phyloP scores from a whole-genome alignment of 1,140 invertebrate genomes.

The Venturia canescens region DNA sequence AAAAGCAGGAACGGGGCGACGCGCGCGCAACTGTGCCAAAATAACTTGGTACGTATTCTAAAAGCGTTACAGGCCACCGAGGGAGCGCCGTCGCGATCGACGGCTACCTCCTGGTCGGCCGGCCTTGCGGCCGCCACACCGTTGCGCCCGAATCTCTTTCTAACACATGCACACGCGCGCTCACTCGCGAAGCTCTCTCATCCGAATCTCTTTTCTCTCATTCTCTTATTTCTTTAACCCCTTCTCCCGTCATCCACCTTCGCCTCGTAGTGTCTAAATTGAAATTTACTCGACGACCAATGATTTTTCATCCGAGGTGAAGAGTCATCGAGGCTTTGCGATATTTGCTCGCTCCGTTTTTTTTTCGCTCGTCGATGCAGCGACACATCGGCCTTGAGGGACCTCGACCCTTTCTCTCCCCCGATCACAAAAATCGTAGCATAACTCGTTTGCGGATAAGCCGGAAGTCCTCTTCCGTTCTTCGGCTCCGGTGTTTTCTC shows the following conservation, averaged over 20 bases:
- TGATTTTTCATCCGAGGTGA: slow-evolving; percentile 20
- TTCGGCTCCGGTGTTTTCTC: background rate
- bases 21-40: slow-evolving; percentile 65
- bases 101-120: slow-evolving; percentile 53
- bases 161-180: no score
- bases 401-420: slow-evolving; percentile 5
- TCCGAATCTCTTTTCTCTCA: slow-evolving; percentile 24
- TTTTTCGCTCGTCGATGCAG: background rate
- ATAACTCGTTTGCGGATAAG: background rate
- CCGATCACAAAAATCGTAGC: background rate
- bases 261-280: background rate
- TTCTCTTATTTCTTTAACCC: slow-evolving; percentile 21
- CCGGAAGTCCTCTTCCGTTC: background rate
- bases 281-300: background rate
- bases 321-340: slow-evolving; percentile 7
- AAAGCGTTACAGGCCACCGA: slow-evolving; percentile 69
- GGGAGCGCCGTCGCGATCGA: slow-evolving; percentile 46
- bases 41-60: slow-evolving; percentile 71
- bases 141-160: slow-evolving; percentile 42
- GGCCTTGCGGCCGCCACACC: slow-evolving; percentile 60
- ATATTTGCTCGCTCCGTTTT: background rate
- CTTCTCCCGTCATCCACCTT: slow-evolving; percentile 4
- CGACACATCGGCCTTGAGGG: slow-evolving; percentile 18
- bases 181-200: background rate
- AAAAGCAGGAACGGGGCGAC: slow-evolving; percentile 49